Evolutionary conservation across 2,113 vertebrate genomes (phyloP).

Genomic region (Tichodroma muraria): DNA sequence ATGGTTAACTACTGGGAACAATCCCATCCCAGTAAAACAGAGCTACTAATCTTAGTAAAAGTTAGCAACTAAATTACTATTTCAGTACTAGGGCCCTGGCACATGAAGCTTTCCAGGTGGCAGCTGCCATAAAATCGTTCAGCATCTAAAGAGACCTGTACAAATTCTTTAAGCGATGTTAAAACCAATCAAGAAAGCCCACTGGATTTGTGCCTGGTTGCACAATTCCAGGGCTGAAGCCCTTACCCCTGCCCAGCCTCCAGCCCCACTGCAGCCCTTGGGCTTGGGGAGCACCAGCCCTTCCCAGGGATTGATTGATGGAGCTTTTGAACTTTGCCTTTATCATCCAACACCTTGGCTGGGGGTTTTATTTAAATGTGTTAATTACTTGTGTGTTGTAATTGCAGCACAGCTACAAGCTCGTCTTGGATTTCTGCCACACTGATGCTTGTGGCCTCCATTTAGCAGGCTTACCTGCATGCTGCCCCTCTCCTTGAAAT

Average conservation of each 20-base stretch:
- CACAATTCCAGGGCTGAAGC: not conserved
- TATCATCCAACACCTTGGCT: not conserved
- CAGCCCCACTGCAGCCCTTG: not conserved
- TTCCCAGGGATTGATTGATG: not conserved
- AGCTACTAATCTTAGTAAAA: not conserved
- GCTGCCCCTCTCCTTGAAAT: not conserved
- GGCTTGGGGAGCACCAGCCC: not conserved
- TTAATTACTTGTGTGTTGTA: not conserved
- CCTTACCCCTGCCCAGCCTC: not conserved
- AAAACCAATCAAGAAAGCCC: not conserved
- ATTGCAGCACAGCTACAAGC: not conserved
- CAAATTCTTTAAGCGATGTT: not conserved
- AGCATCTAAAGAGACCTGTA: not conserved
- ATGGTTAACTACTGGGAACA: not conserved
- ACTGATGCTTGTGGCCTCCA: accelerated
- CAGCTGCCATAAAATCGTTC: not conserved
- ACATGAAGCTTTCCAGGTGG: not conserved
- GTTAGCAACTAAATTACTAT: not conserved
- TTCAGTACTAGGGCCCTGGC: not conserved
- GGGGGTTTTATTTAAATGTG: not conserved
- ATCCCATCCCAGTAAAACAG: not conserved
- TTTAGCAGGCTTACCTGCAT: not conserved
- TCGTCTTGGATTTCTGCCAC: not conserved
- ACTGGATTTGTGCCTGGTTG: not conserved
- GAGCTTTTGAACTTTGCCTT: not conserved